A percentile compares a stretch with the other conserved stretches of the same genome.
phyloP scores from a whole-genome alignment of 2,797 vertebrate species.

The Syncerus caffer region DNA sequence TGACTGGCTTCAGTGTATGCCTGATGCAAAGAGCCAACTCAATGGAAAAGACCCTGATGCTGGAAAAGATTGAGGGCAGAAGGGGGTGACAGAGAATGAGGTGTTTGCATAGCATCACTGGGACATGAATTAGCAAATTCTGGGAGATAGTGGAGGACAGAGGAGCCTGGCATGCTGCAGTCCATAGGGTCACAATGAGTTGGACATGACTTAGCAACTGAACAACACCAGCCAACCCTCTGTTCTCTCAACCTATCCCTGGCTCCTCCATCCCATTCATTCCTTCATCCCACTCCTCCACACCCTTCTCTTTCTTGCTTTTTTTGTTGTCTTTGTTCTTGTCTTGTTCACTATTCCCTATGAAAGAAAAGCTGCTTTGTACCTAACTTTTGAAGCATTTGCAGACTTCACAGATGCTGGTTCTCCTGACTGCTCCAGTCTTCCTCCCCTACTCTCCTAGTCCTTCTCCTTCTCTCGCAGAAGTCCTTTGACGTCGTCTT shows the following conservation, averaged over 20 bases:
- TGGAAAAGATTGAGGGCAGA: background rate
- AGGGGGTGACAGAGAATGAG: background rate
- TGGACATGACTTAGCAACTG: background rate
- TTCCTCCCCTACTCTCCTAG: too few species aligned
- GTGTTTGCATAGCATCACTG: background rate
- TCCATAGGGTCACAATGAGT: background rate
- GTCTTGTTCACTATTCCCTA: background rate
- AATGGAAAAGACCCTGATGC: background rate
- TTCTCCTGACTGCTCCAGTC: background rate
- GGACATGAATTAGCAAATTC: background rate
- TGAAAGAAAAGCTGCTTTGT: background rate
- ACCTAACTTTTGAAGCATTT: background rate
- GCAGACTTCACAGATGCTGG: rapidly evolving
- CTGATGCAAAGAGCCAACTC: background rate
- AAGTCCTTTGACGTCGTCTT: background rate
- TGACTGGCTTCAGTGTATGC: background rate
- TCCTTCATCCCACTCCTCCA: background rate
- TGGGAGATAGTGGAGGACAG: background rate
- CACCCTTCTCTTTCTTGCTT: background rate
- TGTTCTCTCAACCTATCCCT: background rate
- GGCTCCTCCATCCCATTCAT: background rate
- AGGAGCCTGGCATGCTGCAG: background rate
- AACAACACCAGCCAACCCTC: background rate
- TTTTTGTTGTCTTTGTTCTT: background rate
- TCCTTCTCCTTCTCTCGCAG: background rate